Evolutionary conservation across 2,113 vertebrate genomes (phyloP).

Genomic region (Nipponia nippon): DNA sequence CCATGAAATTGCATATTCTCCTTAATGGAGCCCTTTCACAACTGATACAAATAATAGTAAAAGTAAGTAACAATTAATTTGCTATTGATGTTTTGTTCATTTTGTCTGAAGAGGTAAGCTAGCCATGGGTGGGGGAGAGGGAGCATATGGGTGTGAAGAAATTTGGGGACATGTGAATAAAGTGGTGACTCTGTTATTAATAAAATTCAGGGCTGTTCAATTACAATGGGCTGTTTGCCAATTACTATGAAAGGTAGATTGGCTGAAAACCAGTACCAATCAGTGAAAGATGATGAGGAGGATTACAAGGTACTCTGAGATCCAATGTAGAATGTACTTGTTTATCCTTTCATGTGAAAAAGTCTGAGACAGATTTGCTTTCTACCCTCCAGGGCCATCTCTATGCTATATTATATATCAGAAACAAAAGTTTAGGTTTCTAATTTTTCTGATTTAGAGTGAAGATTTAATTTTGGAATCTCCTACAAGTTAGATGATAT

Average conservation of each 20-base stretch:
- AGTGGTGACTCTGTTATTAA: not conserved
- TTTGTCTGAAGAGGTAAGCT: conserved; percentile 37
- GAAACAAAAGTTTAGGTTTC: not conserved
- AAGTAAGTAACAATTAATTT: conserved; percentile 60
- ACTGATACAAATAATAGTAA: conserved; percentile 45
- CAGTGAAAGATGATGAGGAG: not conserved
- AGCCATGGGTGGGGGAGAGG: not conserved
- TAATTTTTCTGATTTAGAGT: not conserved
- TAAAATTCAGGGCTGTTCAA: not conserved
- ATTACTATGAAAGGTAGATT: not conserved
- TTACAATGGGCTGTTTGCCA: not conserved
- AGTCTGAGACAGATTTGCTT: not conserved
- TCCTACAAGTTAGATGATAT: not conserved
- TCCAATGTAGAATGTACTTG: not conserved
- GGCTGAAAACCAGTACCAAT: not conserved
- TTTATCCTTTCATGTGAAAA: not conserved
- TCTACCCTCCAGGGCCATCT: not conserved
- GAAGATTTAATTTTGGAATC: not conserved
- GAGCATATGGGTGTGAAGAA: not conserved
- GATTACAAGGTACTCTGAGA: not conserved
- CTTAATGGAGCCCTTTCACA: conserved; percentile 37
- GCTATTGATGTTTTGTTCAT: conserved; percentile 32
- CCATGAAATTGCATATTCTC: conserved; percentile 62
- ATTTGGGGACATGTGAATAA: not conserved
- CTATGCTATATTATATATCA: not conserved